phyloP scores from a whole-genome alignment of 2,888 invertebrate species.

The Drosophila rellima region DNA sequence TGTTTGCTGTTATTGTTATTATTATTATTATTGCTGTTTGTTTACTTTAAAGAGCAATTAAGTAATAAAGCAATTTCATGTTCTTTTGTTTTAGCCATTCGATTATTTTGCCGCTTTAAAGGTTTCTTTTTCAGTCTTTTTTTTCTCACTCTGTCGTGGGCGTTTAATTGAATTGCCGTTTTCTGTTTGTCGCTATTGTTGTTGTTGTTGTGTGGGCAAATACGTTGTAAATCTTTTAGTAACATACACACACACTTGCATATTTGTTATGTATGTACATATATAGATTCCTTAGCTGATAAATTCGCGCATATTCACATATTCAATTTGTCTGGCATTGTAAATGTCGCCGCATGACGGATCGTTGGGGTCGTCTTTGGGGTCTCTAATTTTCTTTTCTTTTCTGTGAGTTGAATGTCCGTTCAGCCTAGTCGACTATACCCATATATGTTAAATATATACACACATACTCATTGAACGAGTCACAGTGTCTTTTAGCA shows the following conservation, averaged over 20 bases:
- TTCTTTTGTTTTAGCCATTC: conserved; percentile 76
- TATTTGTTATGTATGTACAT: conserved; percentile 2
- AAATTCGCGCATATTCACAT: conserved; percentile 51
- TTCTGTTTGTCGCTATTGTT: conserved; percentile 25
- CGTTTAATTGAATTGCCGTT: conserved; percentile 81
- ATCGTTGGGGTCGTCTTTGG: conserved; percentile 70
- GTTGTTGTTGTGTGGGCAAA: conserved; percentile 62
- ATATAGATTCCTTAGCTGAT: conserved; percentile 56
- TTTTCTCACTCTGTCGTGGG: conserved; percentile 52
- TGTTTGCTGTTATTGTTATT: conserved; percentile 18
- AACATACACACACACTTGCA: conserved; percentile 20
- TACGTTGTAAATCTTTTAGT: conserved; percentile 64
- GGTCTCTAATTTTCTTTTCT: conserved; percentile 7
- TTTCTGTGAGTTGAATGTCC: conserved; percentile 68
- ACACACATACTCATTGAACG: conserved; percentile 6
- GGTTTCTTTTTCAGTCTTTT: conserved; percentile 62
- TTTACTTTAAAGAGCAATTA: conserved; percentile 81
- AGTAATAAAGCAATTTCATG: conserved; percentile 83
- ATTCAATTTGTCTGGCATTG: conserved; percentile 74
- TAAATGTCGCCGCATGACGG: conserved; percentile 77
- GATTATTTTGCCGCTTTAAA: conserved; percentile 70
- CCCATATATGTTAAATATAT: not conserved
- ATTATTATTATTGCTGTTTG: conserved; percentile 43
- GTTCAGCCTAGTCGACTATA: conserved; percentile 33
- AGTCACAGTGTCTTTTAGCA: conserved; percentile 21